A percentile compares a stretch with the other conserved stretches of the same genome.
These are phyloP conservation scores for Tuberolachnus salignus DNA, from an alignment of 2,888 invertebrate species.

Conservation along the genomic window DNA sequence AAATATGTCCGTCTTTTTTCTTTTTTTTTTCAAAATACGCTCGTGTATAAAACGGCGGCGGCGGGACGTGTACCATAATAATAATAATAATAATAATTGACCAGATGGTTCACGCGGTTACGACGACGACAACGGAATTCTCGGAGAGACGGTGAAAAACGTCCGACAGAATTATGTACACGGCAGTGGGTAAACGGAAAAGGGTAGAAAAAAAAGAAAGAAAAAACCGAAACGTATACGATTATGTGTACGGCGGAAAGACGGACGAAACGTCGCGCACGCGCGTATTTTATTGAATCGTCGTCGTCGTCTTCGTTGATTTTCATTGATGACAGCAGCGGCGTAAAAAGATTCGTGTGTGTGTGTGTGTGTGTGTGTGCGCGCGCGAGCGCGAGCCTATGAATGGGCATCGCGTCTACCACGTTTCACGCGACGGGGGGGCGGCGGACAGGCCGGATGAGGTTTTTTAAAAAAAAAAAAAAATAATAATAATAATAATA, in stretches of 20 bases:
- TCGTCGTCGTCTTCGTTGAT: slow-evolving; percentile 19
- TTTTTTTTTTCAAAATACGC: too few species aligned
- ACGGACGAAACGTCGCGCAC: slow-evolving; percentile 10
- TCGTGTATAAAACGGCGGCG: too few species aligned
- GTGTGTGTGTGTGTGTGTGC: background rate
- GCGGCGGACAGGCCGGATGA: background rate
- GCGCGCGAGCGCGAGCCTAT: background rate
- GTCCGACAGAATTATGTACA: slow-evolving; percentile 23
- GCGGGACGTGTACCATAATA: too few species aligned
- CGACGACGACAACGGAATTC: slow-evolving; percentile 16
- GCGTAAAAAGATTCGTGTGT: slow-evolving; percentile 1
- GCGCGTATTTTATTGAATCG: slow-evolving; percentile 43
- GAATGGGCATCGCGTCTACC: too few species aligned
- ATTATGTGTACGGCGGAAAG: background rate
- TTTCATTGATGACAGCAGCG: slow-evolving; percentile 42
- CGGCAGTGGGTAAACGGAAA: too few species aligned
- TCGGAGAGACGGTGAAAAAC: slow-evolving; percentile 38
- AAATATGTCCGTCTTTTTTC: too few species aligned
- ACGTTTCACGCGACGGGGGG: background rate
- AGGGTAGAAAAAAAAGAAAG: background rate
- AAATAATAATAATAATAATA: too few species aligned
- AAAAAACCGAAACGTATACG: too few species aligned
- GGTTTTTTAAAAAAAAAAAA: too few species aligned
- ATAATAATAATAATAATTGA: slow-evolving; percentile 36
- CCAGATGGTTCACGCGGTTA: slow-evolving; percentile 12